A percentile compares a stretch with the other conserved stretches of the same genome.
These are phyloP conservation scores for Ypsolopha scabrella DNA, from an alignment of 2,888 invertebrate species.

Conservation along the genomic window DNA sequence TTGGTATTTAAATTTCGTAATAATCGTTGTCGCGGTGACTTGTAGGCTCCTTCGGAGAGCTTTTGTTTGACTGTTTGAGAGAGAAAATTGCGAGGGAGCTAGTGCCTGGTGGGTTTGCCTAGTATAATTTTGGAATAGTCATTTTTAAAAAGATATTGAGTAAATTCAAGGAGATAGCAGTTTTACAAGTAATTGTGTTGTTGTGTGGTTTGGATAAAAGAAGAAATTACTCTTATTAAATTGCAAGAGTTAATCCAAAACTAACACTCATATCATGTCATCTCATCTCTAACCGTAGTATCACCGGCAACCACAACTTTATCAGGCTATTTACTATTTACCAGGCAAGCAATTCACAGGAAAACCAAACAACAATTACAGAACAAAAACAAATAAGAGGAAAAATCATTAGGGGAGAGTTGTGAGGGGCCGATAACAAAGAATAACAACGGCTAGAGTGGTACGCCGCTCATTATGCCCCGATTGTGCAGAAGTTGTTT, in stretches of 20 bases:
- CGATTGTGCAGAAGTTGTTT: conserved; percentile 33
- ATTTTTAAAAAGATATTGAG: too few species aligned
- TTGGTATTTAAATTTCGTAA: conserved; percentile 51
- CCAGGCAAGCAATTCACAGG: conserved; percentile 52
- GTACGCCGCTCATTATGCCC: conserved; percentile 8
- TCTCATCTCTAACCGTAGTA: not conserved
- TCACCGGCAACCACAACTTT: not conserved
- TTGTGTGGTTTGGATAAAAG: too few species aligned
- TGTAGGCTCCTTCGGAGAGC: not conserved
- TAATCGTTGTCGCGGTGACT: conserved; percentile 6
- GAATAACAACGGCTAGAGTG: conserved; percentile 35
- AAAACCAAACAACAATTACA: conserved; percentile 66
- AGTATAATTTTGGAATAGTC: too few species aligned
- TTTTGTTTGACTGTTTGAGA: conserved; percentile 5
- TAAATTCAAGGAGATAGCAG: too few species aligned
- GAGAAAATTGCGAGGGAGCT: conserved; percentile 6
- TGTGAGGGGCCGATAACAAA: conserved; percentile 50
- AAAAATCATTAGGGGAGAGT: conserved; percentile 57
- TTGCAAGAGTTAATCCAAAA: too few species aligned
- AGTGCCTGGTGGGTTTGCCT: not conserved
- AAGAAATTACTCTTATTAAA: too few species aligned
- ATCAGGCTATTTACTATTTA: conserved; percentile 20
- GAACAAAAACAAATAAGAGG: conserved; percentile 65
- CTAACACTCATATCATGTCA: not conserved
- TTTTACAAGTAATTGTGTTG: too few species aligned